These are phyloP conservation scores for Caranx ignobilis DNA, from an alignment of 2,113 vertebrate genomes.

Conservation along the genomic window DNA sequence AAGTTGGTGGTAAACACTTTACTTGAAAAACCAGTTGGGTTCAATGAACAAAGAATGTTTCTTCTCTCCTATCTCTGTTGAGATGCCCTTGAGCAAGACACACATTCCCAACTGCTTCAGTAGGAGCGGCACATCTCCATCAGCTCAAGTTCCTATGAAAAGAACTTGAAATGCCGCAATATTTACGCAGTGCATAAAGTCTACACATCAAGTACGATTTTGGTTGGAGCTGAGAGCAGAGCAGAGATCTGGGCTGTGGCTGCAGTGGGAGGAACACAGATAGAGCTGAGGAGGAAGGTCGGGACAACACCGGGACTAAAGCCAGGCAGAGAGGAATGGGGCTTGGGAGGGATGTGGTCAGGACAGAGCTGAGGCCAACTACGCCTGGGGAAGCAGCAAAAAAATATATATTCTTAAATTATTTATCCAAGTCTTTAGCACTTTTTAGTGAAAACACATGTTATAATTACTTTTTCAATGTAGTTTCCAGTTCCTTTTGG, in stretches of 20 bases:
- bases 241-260: constrained; percentile 58
- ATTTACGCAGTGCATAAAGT: constrained; percentile 24
- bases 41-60: constrained; percentile 47
- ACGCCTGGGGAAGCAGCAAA: constrained; percentile 50
- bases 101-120: not conserved
- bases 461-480: constrained; percentile 17
- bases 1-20: constrained; percentile 20
- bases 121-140: constrained; percentile 8
- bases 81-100: constrained; percentile 53
- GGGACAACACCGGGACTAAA: constrained; percentile 47
- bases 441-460: constrained; percentile 40
- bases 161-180: constrained; percentile 20
- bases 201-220: constrained; percentile 42
- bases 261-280: constrained; percentile 57
- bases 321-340: constrained; percentile 64
- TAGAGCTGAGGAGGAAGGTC: constrained; percentile 48
- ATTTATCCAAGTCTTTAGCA: constrained; percentile 41
- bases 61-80: constrained; percentile 30
- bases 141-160: not conserved
- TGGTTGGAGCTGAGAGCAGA: constrained; percentile 26
- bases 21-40: constrained; percentile 26
- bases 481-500: constrained; percentile 18
- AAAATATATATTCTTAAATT: constrained; percentile 16
- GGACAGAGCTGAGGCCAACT: constrained; percentile 37
- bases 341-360: constrained; percentile 66